Base-by-base conservation (phyloP, 2,888 invertebrate species). In the Selenia dentaria region DNA sequence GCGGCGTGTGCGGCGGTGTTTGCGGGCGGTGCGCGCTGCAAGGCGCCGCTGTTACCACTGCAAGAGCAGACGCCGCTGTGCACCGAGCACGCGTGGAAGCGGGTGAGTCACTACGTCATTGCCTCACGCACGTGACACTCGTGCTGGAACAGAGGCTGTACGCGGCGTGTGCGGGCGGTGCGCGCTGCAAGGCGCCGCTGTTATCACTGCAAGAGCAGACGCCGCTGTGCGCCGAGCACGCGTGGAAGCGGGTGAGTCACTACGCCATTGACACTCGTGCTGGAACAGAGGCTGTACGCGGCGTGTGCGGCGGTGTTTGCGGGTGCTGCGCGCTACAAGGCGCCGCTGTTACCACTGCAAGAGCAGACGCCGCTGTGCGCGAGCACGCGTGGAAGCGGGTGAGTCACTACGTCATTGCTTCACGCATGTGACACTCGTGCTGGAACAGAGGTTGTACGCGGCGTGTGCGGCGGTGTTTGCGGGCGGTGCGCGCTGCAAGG, bases 271-370 rank as follows among this genome's bases (percentile, higher is more conserved):
- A n/a, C n/a, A n/a, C n/a, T n/a, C n/a, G 96, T 97, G 76, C 92
- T 94, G 6, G 96, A 96, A 65, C 98, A 98, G 84, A 92, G 95
- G 59, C 83, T 97, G n/a, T n/a, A n/a, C n/a, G n/a, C n/a, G n/a
- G n/a, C n/a, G n/a, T n/a, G n/a, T n/a, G n/a, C n/a, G n/a, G n/a
- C n/a, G n/a, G n/a, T n/a, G n/a, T n/a, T n/a, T n/a, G n/a, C n/a
- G n/a, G n/a, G n/a, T n/a, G n/a, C n/a, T n/a, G n/a, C n/a, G n/a
- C n/a, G n/a, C n/a, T n/a, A n/a, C n/a, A n/a, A n/a, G n/a, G n/a
- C n/a, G n/a, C n/a, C n/a, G n/a, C n/a, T n/a, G n/a, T n/a, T n/a
- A n/a, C n/a, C n/a, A n/a, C n/a, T n/a, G n/a, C n/a, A n/a, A n/a
- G n/a, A n/a, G n/a, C n/a, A n/a, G n/a, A n/a, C n/a, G n/a, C n/a